Evolutionary conservation across 2,888 invertebrate species (phyloP), one percentile per base, ranked within the genome.

Genomic region (Caenorhabditis sulstoni): DNA sequence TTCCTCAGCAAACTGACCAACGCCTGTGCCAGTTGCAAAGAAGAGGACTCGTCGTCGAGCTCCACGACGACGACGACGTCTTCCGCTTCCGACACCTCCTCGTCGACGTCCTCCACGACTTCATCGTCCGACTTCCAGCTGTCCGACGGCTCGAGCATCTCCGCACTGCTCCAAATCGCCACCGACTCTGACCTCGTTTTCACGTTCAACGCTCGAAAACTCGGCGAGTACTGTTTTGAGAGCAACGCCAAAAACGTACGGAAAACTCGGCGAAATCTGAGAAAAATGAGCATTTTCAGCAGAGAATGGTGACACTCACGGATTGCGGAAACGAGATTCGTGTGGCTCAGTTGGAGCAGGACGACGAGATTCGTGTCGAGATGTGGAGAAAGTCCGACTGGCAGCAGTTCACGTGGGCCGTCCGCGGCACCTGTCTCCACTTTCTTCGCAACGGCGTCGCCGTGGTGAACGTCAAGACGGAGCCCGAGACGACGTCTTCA

Each of bases 321-420:
- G 85, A 85, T 52, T 78, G 73, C 52, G 85, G 84, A 0, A 59
- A 68, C 35, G 85, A 85, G 47, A 78, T 85, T 18, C 73, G 83
- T 18, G 84, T 85, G 23, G 68, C 67, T 3, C 81, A 85, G 45
- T 70, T 79, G 8, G 70, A 82, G 14, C 73, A 71, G 52, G 85
- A 82, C 22, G 82, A 85, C 14, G 85, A 85, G 52, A 70, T 81
- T 29, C 75, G 70, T 16, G 81, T 83, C 18, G 85, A 85, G 66
- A 78, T 68, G 41, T 85, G 85, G 85, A 59, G 83, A 23, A 85
- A 85, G 50, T 74, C 74, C 50, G 84, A 85, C 52, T 85, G 85
- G 85, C 79, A 67, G n/a, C 85, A 85, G 64, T 85, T 85, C 64
- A 83, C 81, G 52, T 85, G 85, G 85, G 85, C 85, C n/a, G 85